These are phyloP conservation scores for Aleadryas rufinucha DNA, from an alignment of 2,113 vertebrate genomes.

Conservation along the genomic window DNA sequence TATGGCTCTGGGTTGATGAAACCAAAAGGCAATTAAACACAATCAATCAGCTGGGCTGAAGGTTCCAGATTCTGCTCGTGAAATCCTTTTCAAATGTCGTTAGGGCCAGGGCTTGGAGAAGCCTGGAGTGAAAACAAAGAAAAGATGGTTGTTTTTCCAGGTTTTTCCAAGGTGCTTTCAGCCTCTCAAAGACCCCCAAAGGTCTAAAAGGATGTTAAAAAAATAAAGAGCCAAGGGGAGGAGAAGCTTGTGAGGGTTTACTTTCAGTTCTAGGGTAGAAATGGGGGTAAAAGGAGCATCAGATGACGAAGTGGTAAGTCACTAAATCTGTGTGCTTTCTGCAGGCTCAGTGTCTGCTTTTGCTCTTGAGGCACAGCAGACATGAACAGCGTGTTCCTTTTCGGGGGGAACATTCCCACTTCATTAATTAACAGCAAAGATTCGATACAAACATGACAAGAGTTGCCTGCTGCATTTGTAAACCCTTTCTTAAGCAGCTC, in stretches of 20 bases:
- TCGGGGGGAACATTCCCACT: not conserved
- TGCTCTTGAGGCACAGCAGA: not conserved
- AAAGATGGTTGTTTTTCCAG: not conserved
- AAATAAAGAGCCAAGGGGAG: not conserved
- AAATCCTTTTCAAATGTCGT: not conserved
- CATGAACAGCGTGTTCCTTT: not conserved
- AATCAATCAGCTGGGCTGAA: slow-evolving; percentile 21
- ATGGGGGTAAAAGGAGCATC: not conserved
- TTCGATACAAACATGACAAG: not conserved
- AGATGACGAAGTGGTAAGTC: not conserved
- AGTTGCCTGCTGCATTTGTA: not conserved
- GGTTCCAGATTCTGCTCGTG: not conserved
- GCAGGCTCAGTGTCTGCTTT: not conserved
- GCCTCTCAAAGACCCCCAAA: not conserved
- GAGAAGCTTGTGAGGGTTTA: not conserved
- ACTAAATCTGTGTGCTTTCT: not conserved
- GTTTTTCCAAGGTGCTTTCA: not conserved
- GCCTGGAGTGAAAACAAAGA: not conserved
- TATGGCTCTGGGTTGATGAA: not conserved
- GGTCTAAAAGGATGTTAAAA: not conserved
- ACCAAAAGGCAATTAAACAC: slow-evolving; percentile 56
- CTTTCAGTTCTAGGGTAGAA: not conserved
- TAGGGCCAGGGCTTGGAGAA: not conserved
- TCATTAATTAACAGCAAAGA: not conserved
- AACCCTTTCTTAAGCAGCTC: not conserved